Evolutionary conservation across 2,888 invertebrate species (phyloP).

Genomic region (Aleiodes leptofemur): DNA sequence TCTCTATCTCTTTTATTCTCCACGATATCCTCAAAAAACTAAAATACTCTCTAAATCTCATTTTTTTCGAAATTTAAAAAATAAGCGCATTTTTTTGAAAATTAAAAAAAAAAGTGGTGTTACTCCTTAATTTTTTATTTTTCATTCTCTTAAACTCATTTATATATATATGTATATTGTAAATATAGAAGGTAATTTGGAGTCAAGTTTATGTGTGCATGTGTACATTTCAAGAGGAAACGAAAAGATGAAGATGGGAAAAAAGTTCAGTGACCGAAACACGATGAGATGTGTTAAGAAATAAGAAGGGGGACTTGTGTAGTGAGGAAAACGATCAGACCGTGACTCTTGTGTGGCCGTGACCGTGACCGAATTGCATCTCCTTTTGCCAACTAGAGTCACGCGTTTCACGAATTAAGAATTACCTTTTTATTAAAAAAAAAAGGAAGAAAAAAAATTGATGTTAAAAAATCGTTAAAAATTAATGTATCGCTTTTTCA

Average conservation of each 20-base stretch:
- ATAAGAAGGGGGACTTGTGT: conserved; percentile 31
- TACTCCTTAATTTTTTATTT: no score
- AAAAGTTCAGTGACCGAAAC: conserved; percentile 54
- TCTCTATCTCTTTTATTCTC: no score
- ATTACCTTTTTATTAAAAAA: not conserved
- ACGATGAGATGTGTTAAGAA: conserved; percentile 42
- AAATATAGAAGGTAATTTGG: conserved; percentile 37
- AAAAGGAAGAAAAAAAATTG: no score
- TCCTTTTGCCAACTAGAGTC: conserved; percentile 33
- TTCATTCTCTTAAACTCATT: no score
- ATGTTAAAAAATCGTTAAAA: no score
- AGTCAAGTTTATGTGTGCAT: conserved; percentile 42
- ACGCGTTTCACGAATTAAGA: conserved; percentile 10
- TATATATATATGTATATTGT: no score
- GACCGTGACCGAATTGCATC: conserved; percentile 63
- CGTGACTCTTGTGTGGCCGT: conserved; percentile 59
- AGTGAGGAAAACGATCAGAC: conserved; percentile 56
- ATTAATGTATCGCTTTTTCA: not conserved
- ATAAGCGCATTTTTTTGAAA: no score
- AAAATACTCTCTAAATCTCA: no score
- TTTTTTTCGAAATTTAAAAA: no score
- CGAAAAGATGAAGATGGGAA: conserved; percentile 39
- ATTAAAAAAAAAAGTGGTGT: no score
- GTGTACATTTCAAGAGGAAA: conserved; percentile 34
- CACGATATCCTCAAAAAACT: no score